phyloP scores from a whole-genome alignment of 2,888 invertebrate genomes.

The Sarcophaga carnaria region DNA sequence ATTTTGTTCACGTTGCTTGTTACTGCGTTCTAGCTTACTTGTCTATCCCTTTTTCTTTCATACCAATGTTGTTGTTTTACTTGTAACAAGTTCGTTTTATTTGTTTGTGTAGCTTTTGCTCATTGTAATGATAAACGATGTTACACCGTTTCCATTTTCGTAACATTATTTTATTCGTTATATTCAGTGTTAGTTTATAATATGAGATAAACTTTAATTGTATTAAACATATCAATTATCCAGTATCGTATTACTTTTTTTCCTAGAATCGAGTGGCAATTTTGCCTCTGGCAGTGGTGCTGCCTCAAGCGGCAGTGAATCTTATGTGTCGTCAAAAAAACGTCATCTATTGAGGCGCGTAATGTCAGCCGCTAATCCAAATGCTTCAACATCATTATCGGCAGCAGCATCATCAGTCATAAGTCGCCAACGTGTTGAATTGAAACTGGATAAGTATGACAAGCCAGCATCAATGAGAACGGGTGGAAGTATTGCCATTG shows the following conservation, averaged over 20 bases:
- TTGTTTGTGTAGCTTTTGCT: no score
- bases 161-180: no score
- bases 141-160: no score
- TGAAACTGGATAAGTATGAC: slow-evolving; percentile 76
- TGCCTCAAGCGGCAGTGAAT: slow-evolving; percentile 65
- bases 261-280: slow-evolving; percentile 69
- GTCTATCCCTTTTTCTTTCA: no score
- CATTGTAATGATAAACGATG: no score
- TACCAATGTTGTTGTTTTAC: no score
- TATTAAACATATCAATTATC: no score
- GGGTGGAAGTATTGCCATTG: slow-evolving; percentile 43
- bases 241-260: background rate
- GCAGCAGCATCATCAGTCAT: slow-evolving; percentile 40
- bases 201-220: no score
- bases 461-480: slow-evolving; percentile 70
- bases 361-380: slow-evolving; percentile 72
- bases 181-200: no score
- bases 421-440: slow-evolving; percentile 71
- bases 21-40: no score
- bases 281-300: slow-evolving; percentile 64
- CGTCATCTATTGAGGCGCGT: slow-evolving; percentile 75
- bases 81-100: no score
- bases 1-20: no score
- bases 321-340: slow-evolving; percentile 72
- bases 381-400: slow-evolving; percentile 52